phyloP scores from a whole-genome alignment of 2,797 vertebrate genomes.

The Hypotaenidia okinawae region DNA sequence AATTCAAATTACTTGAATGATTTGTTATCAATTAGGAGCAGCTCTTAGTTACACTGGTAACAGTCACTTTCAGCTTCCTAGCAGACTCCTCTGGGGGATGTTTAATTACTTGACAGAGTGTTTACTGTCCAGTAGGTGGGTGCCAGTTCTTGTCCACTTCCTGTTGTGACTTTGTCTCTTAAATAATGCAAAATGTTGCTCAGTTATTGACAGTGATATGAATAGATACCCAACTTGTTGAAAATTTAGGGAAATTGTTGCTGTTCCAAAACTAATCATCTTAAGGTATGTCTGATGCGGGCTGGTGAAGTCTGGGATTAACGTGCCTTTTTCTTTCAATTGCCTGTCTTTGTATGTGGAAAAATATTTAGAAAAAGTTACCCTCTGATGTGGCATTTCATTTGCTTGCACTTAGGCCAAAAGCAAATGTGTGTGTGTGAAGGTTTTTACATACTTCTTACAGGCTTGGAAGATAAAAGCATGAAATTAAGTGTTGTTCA shows the following conservation, averaged over 20 bases:
- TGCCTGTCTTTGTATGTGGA: background rate
- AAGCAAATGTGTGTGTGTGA: conserved; percentile 8
- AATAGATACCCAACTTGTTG: background rate
- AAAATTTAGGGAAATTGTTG: background rate
- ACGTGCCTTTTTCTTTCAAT: conserved; percentile 20
- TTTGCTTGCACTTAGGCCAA: conserved; percentile 21
- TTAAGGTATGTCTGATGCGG: background rate
- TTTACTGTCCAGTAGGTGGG: background rate
- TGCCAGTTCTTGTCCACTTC: background rate
- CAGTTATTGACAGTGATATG: background rate
- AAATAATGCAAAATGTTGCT: background rate
- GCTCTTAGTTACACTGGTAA: background rate
- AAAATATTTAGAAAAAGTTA: conserved; percentile 26
- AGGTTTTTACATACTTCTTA: background rate
- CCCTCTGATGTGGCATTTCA: conserved; percentile 1
- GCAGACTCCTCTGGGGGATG: background rate
- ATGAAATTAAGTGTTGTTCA: conserved; percentile 36
- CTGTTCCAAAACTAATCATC: background rate
- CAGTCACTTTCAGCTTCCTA: background rate
- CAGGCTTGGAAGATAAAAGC: conserved; percentile 27
- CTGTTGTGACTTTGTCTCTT: background rate
- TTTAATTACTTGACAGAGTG: background rate
- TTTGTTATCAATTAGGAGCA: background rate
- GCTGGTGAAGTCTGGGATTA: conserved; percentile 22
- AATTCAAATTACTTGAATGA: background rate